Conservation (phyloP, 2,113 vertebrate species). For the Clinocottus analis region DNA sequence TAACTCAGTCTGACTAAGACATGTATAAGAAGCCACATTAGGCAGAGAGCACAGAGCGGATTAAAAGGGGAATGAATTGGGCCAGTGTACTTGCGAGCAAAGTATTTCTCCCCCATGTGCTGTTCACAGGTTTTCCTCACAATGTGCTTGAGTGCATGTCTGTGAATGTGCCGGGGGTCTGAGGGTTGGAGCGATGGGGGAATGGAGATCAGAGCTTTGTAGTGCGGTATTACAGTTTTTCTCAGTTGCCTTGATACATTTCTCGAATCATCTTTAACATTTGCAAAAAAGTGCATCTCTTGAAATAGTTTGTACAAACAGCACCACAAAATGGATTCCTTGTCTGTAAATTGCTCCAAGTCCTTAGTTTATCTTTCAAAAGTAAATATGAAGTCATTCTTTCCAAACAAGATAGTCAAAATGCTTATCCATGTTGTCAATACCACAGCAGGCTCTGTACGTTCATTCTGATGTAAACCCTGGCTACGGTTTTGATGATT, state of each 20-base stretch:
- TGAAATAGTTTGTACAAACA: not conserved
- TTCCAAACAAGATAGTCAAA: not conserved
- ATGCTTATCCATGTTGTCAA: not conserved
- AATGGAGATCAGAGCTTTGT: slow-evolving; percentile 48
- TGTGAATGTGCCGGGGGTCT: slow-evolving; percentile 57
- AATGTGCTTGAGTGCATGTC: slow-evolving; percentile 61
- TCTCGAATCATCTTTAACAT: not conserved
- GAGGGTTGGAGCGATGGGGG: slow-evolving; percentile 35
- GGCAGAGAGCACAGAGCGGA: slow-evolving; percentile 78
- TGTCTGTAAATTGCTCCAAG: not conserved
- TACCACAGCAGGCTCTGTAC: not conserved
- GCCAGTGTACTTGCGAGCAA: slow-evolving; percentile 77
- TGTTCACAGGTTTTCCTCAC: slow-evolving; percentile 68
- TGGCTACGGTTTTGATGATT: not conserved
- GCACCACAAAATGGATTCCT: not conserved
- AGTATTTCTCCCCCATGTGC: slow-evolving; percentile 73
- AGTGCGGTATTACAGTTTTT: slow-evolving; percentile 33
- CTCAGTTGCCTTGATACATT: not conserved
- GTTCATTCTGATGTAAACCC: not conserved
- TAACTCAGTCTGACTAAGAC: slow-evolving; percentile 61
- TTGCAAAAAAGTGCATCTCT: slow-evolving; percentile 1
- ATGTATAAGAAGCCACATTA: slow-evolving; percentile 69
- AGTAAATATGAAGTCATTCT: slow-evolving; percentile 4
- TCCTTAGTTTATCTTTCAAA: not conserved
- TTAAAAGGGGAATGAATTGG: slow-evolving; percentile 82